Base-by-base conservation (phyloP, 2,888 invertebrate genomes). In the Synanthedon vespiformis region DNA sequence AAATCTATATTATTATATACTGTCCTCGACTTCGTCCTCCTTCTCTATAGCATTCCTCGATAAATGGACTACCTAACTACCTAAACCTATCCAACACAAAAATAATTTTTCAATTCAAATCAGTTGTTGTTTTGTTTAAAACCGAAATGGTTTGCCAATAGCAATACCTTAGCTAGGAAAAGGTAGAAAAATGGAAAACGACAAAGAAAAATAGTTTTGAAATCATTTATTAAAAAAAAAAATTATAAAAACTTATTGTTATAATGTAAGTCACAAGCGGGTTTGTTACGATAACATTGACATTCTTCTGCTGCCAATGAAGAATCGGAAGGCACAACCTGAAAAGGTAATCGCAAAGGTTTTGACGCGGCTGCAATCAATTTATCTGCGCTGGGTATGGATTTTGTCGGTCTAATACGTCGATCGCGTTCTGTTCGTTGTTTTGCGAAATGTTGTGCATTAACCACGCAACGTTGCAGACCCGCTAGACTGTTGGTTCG, bases 401-500 rank as follows among this genome's bases (percentile, higher is more conserved):
- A 65, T 47, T 59, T 59, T 0, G 64, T 49, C 1, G 65, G 71
- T 3, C 69, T 70, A 16, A 83, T 53, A 0, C 72, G 67, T 5
- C 63, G 66, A 44, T 79, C 77, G 11, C 77, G 73, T 44, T 78
- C 74, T 13, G 65, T 57, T 2, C 76, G 65, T 49, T 55, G 54
- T 44, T 68, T 68, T 53, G 79, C 82, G 12, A 70, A 62, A 12
- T 67, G 69, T 56, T 78, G 80, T 10, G 81, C 80, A 49, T 70
- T 58, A 5, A 70, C 74, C 14, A 85, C 68, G 51, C 71, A 74
- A 13, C 63, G 68, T 59, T 84, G 85, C 50, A 86, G 57, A 12
- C 59, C 72, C 6, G 75, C 81, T 13, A 86, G 58, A 53, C 86
- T 87, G 44, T 79, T 76, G 5, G 85, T 80, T 10, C 70, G 69